phyloP scores from a whole-genome alignment of 2,113 vertebrate genomes.

The Odontophorus gujanensis region DNA sequence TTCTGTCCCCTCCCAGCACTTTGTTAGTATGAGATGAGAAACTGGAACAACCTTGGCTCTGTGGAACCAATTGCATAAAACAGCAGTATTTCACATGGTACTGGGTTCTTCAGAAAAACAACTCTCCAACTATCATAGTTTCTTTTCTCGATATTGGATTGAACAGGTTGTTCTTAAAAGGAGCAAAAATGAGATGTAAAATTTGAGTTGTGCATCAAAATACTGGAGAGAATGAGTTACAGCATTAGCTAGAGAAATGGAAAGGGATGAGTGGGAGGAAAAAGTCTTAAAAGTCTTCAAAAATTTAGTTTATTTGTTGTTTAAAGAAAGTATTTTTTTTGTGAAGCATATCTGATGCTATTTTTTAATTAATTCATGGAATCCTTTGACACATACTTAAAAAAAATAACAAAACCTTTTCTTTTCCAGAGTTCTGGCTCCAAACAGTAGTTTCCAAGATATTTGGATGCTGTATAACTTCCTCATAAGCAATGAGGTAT shows the following conservation, averaged over 20 bases:
- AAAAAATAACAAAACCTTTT: not conserved
- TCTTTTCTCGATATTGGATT: not conserved
- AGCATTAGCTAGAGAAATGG: not conserved
- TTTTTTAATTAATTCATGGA: not conserved
- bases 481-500: conserved; percentile 84
- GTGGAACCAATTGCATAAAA: not conserved
- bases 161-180: not conserved
- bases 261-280: not conserved
- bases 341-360: not conserved
- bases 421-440: conserved; percentile 83
- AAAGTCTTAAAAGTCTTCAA: not conserved
- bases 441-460: conserved; percentile 83
- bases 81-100: not conserved
- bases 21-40: too few species aligned
- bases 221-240: not conserved
- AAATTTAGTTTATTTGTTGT: conserved; percentile 1
- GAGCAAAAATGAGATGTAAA: not conserved
- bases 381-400: not conserved
- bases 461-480: conserved; percentile 84
- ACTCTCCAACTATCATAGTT: not conserved
- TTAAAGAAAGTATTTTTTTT: not conserved
- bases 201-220: fast-evolving
- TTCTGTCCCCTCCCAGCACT: too few species aligned
- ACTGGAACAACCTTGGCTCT: too few species aligned
- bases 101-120: not conserved